Evolutionary conservation across 2,113 vertebrate species (phyloP), one percentile per base, ranked within the genome.

Genomic region (Ciconia stormi): DNA sequence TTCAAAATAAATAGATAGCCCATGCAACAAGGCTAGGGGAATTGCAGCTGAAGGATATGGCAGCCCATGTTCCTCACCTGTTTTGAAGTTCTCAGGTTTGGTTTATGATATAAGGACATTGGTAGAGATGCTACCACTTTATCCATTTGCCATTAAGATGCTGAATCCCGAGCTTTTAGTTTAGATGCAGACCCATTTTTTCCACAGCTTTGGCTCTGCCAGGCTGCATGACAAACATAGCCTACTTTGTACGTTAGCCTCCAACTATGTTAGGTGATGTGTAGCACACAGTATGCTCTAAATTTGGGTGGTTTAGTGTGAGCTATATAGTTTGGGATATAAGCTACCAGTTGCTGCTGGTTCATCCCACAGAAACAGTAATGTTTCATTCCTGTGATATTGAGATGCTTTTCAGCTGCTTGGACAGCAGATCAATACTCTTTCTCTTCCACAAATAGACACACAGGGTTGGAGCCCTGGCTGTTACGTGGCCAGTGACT

Each of bases 401-500:
- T 12, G 9, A 46, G 42, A 7, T 40, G 69, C 16, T 82, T 70
- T 81, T 46, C 44, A 40, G 44, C 66, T 73, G 36, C 29, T 40
- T 15, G 61, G 32, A 32, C 22, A 69, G 66, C 23, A 40, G 36
- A n/a, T 79, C 16, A 29, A 9, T 69, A 15, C 42, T n/a, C 47
- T n/a, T 65, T 10, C 25, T 59, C 4, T 53, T 50, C 55, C 61
- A 16, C 42, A 56, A 20, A 25, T 5, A 29, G 62, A 30, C 34
- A 18, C 7, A 2, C 3, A 7, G 38, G 10, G 16, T 4, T 50
- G 58, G 27, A 72, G 52, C 52, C 47, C 22, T 11, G 16, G 52
- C 23, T 20, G 10, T 53, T 59, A 8, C 7, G 0, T 8, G 30
- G 34, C 46, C 0, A 0, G n/a, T 42, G n/a, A 32, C 38, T 36